Conservation (phyloP, 2,888 invertebrate species). For the Margaritifera margaritifera region DNA sequence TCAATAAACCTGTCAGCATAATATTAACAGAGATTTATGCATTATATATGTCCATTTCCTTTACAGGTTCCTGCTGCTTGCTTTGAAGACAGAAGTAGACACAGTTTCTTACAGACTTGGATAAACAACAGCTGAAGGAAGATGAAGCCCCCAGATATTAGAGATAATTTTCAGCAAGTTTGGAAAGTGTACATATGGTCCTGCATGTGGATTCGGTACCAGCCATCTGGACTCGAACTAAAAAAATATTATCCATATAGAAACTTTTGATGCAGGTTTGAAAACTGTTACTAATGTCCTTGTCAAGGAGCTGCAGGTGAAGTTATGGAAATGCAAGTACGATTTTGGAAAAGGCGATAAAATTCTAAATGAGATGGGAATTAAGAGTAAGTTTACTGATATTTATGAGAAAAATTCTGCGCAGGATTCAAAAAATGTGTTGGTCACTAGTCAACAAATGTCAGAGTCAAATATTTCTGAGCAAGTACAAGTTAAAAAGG, state of each 20-base stretch:
- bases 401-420: neutral
- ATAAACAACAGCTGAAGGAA: slow-evolving; percentile 41
- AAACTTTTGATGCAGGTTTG: slow-evolving; percentile 43
- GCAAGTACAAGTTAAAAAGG: no score
- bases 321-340: slow-evolving; percentile 67
- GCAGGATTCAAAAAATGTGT: no score
- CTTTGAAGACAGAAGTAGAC: slow-evolving; percentile 52
- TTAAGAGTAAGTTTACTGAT: neutral
- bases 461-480: no score
- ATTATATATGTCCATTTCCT: neutral
- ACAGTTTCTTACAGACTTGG: slow-evolving; percentile 45
- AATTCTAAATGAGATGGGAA: slow-evolving; percentile 28
- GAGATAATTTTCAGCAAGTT: slow-evolving; percentile 73
- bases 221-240: slow-evolving; percentile 80
- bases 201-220: slow-evolving; percentile 88
- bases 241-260: slow-evolving; percentile 58
- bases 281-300: slow-evolving; percentile 51
- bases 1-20: no score
- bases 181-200: slow-evolving; percentile 88
- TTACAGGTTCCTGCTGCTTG: slow-evolving; percentile 49
- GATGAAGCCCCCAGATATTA: slow-evolving; percentile 75
- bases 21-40: no score
- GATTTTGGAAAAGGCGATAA: slow-evolving; percentile 58
- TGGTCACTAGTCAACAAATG: no score
- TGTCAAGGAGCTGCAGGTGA: slow-evolving; percentile 60